These are phyloP conservation scores for Cataglyphis altisquamis DNA, from an alignment of 2,888 invertebrate genomes.

Conservation along the genomic window DNA sequence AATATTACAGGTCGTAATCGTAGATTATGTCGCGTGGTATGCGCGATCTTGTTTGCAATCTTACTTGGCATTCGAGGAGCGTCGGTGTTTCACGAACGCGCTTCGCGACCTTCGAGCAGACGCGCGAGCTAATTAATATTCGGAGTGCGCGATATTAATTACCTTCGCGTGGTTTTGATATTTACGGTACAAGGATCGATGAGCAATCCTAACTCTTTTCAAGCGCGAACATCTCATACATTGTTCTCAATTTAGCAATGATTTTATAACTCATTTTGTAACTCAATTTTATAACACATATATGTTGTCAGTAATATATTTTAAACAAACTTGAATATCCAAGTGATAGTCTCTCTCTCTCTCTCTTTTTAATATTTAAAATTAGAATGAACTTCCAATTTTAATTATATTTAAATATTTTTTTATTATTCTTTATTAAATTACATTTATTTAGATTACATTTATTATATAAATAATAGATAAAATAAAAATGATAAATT, in stretches of 20 bases:
- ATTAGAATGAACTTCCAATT: not conserved
- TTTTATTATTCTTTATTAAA: not conserved
- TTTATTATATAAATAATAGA: not conserved
- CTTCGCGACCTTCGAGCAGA: constrained; percentile 62
- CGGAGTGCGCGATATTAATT: constrained; percentile 64
- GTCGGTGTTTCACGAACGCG: constrained; percentile 56
- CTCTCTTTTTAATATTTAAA: constrained; percentile 6
- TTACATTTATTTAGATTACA: not conserved
- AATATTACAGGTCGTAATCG: constrained; percentile 34
- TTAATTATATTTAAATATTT: not conserved
- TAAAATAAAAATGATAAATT: not conserved
- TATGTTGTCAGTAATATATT: not conserved
- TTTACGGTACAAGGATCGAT: not conserved
- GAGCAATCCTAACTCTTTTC: constrained; percentile 6
- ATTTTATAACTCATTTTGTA: not conserved
- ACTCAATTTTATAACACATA: not conserved
- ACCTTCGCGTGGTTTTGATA: constrained; percentile 19
- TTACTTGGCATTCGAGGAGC: constrained; percentile 57
- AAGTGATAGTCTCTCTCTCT: too few species aligned
- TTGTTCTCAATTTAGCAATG: not conserved
- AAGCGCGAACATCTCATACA: not conserved
- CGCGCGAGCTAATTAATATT: constrained; percentile 56
- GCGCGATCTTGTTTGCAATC: constrained; percentile 51
- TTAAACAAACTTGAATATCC: not conserved
- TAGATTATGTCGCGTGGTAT: constrained; percentile 36